Evolutionary conservation across 2,797 vertebrate species (phyloP).

Genomic region (Sciaenops ocellatus): DNA sequence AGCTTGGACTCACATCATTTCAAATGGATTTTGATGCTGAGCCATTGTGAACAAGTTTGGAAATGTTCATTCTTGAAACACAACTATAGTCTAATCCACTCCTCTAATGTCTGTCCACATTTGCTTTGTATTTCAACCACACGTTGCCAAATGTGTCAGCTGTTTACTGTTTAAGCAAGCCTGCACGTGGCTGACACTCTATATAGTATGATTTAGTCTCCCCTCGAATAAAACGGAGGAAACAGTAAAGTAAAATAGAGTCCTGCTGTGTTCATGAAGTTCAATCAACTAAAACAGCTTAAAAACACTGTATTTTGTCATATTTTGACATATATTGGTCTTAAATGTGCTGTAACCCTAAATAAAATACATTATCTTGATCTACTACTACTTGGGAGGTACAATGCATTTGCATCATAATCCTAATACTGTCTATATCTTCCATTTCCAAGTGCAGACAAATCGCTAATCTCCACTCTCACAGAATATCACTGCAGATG

Average conservation of each 20-base stretch:
- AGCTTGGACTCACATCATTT: not conserved
- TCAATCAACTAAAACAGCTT: no score
- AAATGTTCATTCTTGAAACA: not conserved
- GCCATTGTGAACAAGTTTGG: not conserved
- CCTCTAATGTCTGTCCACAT: no score
- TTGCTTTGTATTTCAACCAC: not conserved
- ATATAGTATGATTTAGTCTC: not conserved
- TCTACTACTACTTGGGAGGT: not conserved
- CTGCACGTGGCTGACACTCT: not conserved
- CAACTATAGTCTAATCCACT: not conserved
- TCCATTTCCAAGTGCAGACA: not conserved
- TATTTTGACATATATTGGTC: not conserved
- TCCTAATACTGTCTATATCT: not conserved
- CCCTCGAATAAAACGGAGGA: not conserved
- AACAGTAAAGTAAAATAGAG: no score
- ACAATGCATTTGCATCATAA: not conserved
- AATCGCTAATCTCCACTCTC: constrained; percentile 2
- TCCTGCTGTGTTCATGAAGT: not conserved
- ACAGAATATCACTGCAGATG: not conserved
- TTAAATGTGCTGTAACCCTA: not conserved
- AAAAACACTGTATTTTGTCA: not conserved
- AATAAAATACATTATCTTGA: not conserved
- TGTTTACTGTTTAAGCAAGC: not conserved
- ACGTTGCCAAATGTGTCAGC: not conserved
- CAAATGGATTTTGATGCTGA: not conserved